These are phyloP conservation scores for Caerostris extrusa DNA, from an alignment of 1,140 invertebrate genomes.

Conservation along the genomic window DNA sequence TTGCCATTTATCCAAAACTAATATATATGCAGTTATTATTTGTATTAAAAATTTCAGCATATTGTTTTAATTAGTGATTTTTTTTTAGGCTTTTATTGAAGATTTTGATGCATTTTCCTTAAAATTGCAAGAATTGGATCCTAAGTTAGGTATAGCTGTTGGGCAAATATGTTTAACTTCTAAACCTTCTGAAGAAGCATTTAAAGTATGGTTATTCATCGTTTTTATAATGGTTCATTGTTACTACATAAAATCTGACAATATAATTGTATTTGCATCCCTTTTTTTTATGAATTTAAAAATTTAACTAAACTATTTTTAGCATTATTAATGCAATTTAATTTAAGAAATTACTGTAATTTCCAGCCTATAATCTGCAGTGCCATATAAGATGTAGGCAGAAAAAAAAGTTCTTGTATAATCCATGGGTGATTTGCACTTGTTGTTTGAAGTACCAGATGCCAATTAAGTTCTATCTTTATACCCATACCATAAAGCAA, in stretches of 20 bases:
- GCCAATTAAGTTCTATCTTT: no score
- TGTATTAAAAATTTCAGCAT: background rate
- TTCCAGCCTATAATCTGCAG: no score
- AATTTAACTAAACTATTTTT: background rate
- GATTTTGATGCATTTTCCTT: conserved; percentile 36
- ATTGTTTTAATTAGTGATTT: background rate
- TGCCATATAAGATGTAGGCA: no score
- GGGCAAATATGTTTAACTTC: conserved; percentile 38
- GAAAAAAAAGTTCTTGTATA: no score
- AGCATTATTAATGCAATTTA: no score
- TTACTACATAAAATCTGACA: background rate
- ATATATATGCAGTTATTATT: no score
- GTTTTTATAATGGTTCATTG: background rate
- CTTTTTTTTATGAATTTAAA: background rate
- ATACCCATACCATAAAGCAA: no score
- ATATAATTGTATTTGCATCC: background rate
- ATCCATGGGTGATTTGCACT: no score
- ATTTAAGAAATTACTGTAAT: no score
- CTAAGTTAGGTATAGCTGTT: conserved; percentile 54
- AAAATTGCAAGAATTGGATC: conserved; percentile 55
- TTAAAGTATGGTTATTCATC: conserved; percentile 42
- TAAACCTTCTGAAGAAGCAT: conserved; percentile 44
- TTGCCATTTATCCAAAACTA: no score
- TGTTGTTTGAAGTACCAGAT: no score
- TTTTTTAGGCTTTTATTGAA: conserved; percentile 51